Percentiles rank a stretch among this genome's conserved stretches.
These are phyloP conservation scores for Rhabdomys pumilio DNA, from an alignment of 2,797 vertebrate species.

Conservation along the genomic window DNA sequence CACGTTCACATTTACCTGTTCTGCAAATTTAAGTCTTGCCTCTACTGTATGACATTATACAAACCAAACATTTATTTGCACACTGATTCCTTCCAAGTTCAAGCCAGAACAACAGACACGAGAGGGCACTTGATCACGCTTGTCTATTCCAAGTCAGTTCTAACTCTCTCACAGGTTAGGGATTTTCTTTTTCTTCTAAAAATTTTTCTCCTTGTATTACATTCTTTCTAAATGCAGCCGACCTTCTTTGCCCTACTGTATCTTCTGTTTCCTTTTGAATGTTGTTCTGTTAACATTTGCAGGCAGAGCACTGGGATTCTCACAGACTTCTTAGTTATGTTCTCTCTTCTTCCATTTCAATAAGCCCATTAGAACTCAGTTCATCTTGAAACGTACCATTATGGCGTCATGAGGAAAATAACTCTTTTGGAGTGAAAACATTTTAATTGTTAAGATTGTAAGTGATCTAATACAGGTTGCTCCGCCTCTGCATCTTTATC, in stretches of 20 bases:
- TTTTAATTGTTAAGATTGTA: neutral
- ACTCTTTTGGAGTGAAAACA: neutral
- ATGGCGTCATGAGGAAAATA: neutral
- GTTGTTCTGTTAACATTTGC: neutral
- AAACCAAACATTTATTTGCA: neutral
- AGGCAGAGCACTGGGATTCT: neutral
- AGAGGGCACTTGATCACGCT: neutral
- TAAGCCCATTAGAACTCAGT: neutral
- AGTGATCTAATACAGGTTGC: neutral
- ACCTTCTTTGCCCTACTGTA: neutral
- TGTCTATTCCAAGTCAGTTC: neutral
- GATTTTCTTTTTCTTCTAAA: neutral
- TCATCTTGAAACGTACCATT: neutral
- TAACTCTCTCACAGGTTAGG: neutral
- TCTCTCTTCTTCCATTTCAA: neutral
- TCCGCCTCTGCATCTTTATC: neutral
- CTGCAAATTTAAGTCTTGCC: neutral
- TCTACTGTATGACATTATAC: neutral
- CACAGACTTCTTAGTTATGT: neutral
- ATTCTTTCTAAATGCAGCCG: neutral
- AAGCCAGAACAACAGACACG: neutral
- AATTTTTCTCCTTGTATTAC: neutral
- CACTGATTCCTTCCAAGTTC: neutral
- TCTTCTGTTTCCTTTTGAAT: neutral
- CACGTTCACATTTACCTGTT: neutral